Base-by-base conservation (phyloP, 2,888 invertebrate species). In the Malthinus flaveolus region DNA sequence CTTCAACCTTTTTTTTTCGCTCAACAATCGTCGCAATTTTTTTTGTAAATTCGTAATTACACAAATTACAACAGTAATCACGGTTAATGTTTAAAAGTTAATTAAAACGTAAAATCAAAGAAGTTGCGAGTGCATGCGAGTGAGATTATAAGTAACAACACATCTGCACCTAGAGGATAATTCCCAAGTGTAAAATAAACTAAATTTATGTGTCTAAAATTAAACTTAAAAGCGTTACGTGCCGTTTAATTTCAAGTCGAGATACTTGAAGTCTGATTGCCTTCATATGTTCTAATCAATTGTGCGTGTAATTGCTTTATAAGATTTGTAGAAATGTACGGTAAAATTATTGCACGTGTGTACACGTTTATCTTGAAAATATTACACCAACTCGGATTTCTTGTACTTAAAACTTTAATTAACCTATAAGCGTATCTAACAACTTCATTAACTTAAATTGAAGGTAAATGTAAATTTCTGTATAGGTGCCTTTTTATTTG, bases 181-280 rank as follows among this genome's bases (percentile, higher is more conserved):
- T 50, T 63, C 67, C 66, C 67, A 65, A 64, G 66, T 61, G 68
- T 53, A 63, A 61, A 61, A 59, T 68, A 67, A 68, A 67, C 60
- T 65, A 67, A 66, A 68, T 68, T 66, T 68, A 68, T 68, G 51
- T 60, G 63, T 54, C 63, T 63, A 60, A 67, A 68, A 67, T 68
- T 67, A 68, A 68, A 67, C 59, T 45, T 50, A 49, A 23, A 59
- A 49, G 45, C 66, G 67, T 62, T 65, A 64, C 63, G 64, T 61
- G 53, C 62, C 64, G 64, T 63, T 64, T 59, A 63, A 61, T 64
- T 61, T 52, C 50, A 49, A 60, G 48, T 54, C 57, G 56, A 56
- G 61, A 62, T 52, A 60, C 60, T 58, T 49, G 53, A 37, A 51
- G 58, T 49, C 61, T 66, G 66, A 68, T 66, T 64, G 65, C 62